Evolutionary conservation across 2,888 invertebrate species (phyloP).

Genomic region (Hymenopus coronatus): DNA sequence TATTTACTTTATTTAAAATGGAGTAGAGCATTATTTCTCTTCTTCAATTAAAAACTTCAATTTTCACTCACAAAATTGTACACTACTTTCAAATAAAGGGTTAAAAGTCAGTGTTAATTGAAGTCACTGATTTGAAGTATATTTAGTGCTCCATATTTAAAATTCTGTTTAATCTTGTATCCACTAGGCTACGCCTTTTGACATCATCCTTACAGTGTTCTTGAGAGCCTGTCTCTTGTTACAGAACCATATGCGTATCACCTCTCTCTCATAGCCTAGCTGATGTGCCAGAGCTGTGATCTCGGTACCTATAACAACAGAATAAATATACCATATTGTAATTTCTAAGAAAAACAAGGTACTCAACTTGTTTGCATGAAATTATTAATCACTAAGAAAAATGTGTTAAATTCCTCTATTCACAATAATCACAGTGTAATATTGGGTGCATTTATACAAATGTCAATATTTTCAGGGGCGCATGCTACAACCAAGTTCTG

Average conservation of each 20-base stretch:
- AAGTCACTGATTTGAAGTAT: not conserved
- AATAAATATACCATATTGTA: slow-evolving; percentile 15
- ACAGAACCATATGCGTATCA: slow-evolving; percentile 99
- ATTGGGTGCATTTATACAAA: too few species aligned
- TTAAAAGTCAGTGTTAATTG: not conserved
- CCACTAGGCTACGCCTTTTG: slow-evolving; percentile 57
- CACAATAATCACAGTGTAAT: too few species aligned
- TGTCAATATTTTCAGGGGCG: too few species aligned
- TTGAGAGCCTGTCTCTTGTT: slow-evolving; percentile 97
- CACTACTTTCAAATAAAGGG: not conserved
- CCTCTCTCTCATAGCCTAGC: slow-evolving; percentile 94
- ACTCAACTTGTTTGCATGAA: not conserved
- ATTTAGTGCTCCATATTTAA: not conserved
- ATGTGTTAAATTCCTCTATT: too few species aligned
- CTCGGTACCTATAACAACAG: slow-evolving; percentile 75
- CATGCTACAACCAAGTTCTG: too few species aligned
- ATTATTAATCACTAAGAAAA: too few species aligned
- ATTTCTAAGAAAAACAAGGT: not conserved
- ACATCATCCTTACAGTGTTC: slow-evolving; percentile 96
- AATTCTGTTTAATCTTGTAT: not conserved
- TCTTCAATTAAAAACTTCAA: not conserved
- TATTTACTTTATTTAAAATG: not conserved
- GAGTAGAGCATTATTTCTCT: not conserved
- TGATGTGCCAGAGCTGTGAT: slow-evolving; percentile 94
- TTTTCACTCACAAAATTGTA: not conserved